Conservation (phyloP, 2,797 vertebrate genomes). For the Myotis daubentonii region DNA sequence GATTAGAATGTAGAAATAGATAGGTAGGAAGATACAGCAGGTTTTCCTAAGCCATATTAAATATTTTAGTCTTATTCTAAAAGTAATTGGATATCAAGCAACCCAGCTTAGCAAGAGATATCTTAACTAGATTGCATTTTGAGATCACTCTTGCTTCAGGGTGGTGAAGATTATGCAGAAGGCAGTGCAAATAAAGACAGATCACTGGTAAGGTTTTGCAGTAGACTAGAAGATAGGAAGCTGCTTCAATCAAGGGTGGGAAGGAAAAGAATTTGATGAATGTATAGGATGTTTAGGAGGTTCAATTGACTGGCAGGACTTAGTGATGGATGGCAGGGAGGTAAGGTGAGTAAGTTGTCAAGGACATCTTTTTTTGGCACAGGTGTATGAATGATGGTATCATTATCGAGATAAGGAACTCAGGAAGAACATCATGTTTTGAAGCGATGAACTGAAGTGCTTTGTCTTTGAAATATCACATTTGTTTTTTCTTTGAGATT, state of each 20-base stretch:
- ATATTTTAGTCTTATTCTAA: conserved; percentile 4
- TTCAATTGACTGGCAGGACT: background rate
- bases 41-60: background rate
- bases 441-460: background rate
- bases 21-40: background rate
- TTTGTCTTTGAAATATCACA: conserved; percentile 17
- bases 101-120: background rate
- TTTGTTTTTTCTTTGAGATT: conserved; percentile 18
- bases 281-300: background rate
- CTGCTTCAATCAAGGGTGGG: background rate
- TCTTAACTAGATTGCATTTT: background rate
- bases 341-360: background rate
- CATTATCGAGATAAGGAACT: background rate
- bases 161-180: background rate
- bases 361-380: background rate
- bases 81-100: background rate
- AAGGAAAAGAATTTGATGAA: background rate
- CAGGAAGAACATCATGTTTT: background rate
- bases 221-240: background rate
- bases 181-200: conserved; percentile 7
- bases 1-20: background rate
- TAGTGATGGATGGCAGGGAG: background rate
- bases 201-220: background rate
- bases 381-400: background rate
- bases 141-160: background rate